Evolutionary conservation across 2,113 vertebrate species (phyloP), one percentile per base, ranked within the genome.

Genomic region (Hyla sarda): DNA sequence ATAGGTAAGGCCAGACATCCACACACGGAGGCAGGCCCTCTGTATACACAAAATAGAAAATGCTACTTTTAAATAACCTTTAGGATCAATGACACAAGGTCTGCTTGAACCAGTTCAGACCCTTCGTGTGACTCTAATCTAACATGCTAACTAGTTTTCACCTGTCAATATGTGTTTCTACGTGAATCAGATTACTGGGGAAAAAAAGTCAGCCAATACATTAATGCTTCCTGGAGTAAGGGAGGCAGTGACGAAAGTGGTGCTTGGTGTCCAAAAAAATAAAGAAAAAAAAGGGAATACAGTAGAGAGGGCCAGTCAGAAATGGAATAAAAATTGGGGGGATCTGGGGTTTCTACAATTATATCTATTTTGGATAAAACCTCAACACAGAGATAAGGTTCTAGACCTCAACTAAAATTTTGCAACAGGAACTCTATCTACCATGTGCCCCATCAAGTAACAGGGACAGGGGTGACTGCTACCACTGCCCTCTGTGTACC

Each of bases 41-140:
- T 82, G 82, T 87, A 47, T 85, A 81, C 67, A 85, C 78, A 67
- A 85, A 87, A 89, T 52, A 89, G 45, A 89, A 85, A 85, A 47
- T 78, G 76, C 47, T 60, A 65, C 85, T 73, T 87, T 69, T 87
- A 62, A 62, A 75, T 71, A 82, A 85, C 78, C 82, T 62, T 84
- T 76, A 37, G 60, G 67, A 87, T 69, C 2, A 41, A 41, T 14
- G 19, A 75, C 13, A 21, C 12, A 47, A 16, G 21, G 78, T 47
- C 84, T 41, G 75, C 60, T 69, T 34, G 12, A 56, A 56, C 62
- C 37, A 47, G 84, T 86, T 69, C n/a, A n/a, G 32, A 58, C 48
- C 75, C 62, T 69, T 45, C 34, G 21, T 14, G 12, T 45, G 21
- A 62, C 54, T 25, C 28, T 32, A n/a, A 21, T 41, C 34, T 62